Evolutionary conservation across 2,797 vertebrate species (phyloP).

Genomic region (Adrianichthys oophorus): DNA sequence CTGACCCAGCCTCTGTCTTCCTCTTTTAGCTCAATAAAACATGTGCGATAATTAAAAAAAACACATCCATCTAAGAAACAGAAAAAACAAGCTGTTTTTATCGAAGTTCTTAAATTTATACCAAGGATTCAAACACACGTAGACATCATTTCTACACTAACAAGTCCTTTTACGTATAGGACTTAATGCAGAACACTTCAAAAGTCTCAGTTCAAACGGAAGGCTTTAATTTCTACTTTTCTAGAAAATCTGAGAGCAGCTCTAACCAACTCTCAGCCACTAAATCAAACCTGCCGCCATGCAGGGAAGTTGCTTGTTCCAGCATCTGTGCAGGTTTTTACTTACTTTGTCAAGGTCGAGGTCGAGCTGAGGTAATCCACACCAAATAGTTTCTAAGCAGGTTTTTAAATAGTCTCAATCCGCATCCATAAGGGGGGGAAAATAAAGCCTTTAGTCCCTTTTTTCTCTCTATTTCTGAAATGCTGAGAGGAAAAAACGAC

Average conservation of each 20-base stretch:
- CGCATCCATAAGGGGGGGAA: slow-evolving; percentile 58
- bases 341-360: slow-evolving; percentile 82
- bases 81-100: too few relatives aligned
- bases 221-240: too few relatives aligned
- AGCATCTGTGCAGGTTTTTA: slow-evolving; percentile 39
- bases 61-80: not conserved
- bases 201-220: too few relatives aligned
- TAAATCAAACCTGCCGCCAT: too few relatives aligned
- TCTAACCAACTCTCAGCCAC: too few relatives aligned
- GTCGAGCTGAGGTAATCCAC: slow-evolving; percentile 81
- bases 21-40: not conserved
- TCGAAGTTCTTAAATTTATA: too few relatives aligned
- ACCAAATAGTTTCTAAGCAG: slow-evolving; percentile 55
- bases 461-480: slow-evolving; percentile 35
- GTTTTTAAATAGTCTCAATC: slow-evolving; percentile 64
- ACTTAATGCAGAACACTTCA: too few relatives aligned
- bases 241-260: too few relatives aligned
- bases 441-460: slow-evolving; percentile 63
- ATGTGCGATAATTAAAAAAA: not conserved
- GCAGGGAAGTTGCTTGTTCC: not conserved
- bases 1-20: slow-evolving; percentile 13
- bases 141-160: too few relatives aligned
- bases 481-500: slow-evolving; percentile 44
- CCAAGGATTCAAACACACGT: too few relatives aligned
- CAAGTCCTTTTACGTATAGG: too few relatives aligned